phyloP scores from a whole-genome alignment of 1,140 invertebrate species.

The Hormaphis cornu region DNA sequence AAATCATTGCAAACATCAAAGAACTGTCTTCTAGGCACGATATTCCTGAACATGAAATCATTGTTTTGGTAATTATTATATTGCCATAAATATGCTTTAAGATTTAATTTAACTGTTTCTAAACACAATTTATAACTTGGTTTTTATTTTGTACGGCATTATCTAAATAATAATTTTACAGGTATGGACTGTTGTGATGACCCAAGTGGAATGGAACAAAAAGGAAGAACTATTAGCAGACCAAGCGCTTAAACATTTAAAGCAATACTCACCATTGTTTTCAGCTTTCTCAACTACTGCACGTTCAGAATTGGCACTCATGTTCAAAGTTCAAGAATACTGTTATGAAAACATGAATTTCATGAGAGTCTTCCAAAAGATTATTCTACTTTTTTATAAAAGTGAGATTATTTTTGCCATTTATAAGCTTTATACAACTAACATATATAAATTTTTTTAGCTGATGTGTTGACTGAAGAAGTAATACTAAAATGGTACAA shows the following conservation, averaged over 20 bases:
- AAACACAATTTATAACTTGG: no score
- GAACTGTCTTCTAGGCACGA: constrained; percentile 71
- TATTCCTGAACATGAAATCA: constrained; percentile 82
- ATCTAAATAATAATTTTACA: no score
- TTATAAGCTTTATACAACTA: not conserved
- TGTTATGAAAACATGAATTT: constrained; percentile 99
- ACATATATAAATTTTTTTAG: constrained; percentile 42
- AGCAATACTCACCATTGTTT: constrained; percentile 73
- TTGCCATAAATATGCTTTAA: not conserved
- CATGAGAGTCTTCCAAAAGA: constrained; percentile 96
- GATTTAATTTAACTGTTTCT: no score
- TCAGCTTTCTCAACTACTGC: constrained; percentile 72
- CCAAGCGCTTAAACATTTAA: constrained; percentile 84
- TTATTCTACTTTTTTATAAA: constrained; percentile 92
- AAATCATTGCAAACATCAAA: constrained; percentile 71
- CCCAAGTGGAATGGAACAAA: constrained; percentile 93
- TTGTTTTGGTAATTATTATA: constrained; percentile 47
- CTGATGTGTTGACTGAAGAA: constrained; percentile 83
- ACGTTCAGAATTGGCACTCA: constrained; percentile 74
- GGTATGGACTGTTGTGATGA: constrained; percentile 91
- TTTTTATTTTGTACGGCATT: no score
- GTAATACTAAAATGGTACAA: constrained; percentile 90
- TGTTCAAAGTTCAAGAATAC: constrained; percentile 89
- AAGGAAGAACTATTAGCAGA: constrained; percentile 93
- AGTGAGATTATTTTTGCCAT: constrained; percentile 47